These are phyloP conservation scores for Deroplatys truncata DNA, from an alignment of 2,888 invertebrate genomes.

Conservation along the genomic window DNA sequence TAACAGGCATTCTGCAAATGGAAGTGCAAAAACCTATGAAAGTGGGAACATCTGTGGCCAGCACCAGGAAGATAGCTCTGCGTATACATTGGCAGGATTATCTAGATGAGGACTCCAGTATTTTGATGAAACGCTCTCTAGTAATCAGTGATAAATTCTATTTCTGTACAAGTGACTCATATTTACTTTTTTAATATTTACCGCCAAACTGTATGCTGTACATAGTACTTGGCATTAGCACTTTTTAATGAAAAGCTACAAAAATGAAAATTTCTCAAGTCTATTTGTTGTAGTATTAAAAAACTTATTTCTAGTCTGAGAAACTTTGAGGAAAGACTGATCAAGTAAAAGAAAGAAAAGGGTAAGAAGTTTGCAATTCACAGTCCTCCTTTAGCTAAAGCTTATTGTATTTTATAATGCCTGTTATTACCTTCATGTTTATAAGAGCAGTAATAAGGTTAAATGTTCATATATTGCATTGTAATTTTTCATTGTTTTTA, in stretches of 20 bases:
- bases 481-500: background rate
- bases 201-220: background rate
- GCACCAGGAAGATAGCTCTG: background rate
- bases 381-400: background rate
- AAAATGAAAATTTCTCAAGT: background rate
- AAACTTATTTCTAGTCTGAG: background rate
- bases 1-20: background rate
- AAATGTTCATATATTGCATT: background rate
- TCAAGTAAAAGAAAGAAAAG: background rate
- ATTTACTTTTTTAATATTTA: background rate
- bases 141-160: background rate
- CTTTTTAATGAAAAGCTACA: background rate
- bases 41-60: background rate
- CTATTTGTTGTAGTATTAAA: background rate
- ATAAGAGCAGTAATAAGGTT: background rate
- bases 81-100: background rate
- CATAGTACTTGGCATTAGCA: background rate
- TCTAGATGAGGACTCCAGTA: background rate
- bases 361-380: background rate
- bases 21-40: background rate
- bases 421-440: background rate
- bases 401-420: background rate
- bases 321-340: background rate
- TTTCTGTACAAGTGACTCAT: background rate
- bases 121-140: background rate